Conservation (phyloP, 2,797 vertebrate species). For the Esox lucius region DNA sequence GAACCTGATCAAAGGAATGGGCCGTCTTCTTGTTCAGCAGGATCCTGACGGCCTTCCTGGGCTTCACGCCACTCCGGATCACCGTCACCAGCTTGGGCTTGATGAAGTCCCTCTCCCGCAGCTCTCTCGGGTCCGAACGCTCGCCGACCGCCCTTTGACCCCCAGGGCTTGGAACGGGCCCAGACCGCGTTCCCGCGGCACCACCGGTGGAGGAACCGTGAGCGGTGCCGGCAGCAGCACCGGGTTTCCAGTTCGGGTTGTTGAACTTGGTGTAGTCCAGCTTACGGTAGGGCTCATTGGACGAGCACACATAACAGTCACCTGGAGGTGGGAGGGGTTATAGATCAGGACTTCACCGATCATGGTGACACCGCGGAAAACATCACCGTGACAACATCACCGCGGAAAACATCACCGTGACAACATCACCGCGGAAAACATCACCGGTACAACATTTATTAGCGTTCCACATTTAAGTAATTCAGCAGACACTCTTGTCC, state of each 20-base stretch:
- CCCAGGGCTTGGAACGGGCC: not conserved
- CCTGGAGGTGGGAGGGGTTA: slow-evolving; percentile 64
- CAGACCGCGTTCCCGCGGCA: slow-evolving; percentile 10
- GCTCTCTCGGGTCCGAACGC: slow-evolving; percentile 63
- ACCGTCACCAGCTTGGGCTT: slow-evolving; percentile 98
- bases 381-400: too few relatives aligned
- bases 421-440: too few relatives aligned
- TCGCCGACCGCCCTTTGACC: slow-evolving; percentile 43
- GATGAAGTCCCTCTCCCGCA: slow-evolving; percentile 88
- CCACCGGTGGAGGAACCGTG: slow-evolving; percentile 30
- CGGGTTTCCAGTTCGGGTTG: slow-evolving; percentile 87
- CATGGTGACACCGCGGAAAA: too few relatives aligned
- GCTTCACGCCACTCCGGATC: slow-evolving; percentile 94
- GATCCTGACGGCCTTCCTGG: slow-evolving; percentile 92
- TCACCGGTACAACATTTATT: too few relatives aligned
- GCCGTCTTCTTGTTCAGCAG: slow-evolving; percentile 98
- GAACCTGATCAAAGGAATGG: slow-evolving; percentile 93
- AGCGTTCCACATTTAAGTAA: too few relatives aligned
- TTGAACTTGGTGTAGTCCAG: slow-evolving; percentile 94
- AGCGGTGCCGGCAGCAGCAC: not conserved
- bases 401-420: too few relatives aligned
- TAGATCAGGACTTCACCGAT: too few relatives aligned
- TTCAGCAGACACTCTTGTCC: too few relatives aligned
- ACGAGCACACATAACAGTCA: slow-evolving; percentile 94
- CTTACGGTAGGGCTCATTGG: slow-evolving; percentile 89